These are phyloP conservation scores for Xenops minutus DNA, from an alignment of 2,797 vertebrate species.

Conservation along the genomic window DNA sequence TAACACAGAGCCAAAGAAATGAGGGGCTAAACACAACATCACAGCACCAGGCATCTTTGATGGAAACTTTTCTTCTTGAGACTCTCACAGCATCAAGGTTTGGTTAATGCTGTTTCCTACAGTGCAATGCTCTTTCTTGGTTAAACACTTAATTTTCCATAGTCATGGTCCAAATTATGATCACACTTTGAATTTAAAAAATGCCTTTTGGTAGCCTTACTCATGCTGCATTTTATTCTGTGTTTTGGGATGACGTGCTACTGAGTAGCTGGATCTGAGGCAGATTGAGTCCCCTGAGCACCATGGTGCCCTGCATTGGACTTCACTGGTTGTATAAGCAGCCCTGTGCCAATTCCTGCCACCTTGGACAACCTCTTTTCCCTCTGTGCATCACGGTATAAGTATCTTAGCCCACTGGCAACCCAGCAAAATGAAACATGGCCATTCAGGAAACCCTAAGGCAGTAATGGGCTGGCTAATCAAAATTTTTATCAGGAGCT, in stretches of 20 bases:
- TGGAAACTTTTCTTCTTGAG: neutral
- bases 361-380: neutral
- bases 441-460: neutral
- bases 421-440: accelerated
- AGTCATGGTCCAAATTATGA: neutral
- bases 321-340: neutral
- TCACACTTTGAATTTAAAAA: neutral
- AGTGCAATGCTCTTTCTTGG: neutral
- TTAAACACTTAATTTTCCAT: neutral
- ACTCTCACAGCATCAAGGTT: neutral
- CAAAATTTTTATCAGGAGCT: neutral
- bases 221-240: neutral
- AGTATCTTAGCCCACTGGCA: neutral
- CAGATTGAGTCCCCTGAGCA: neutral
- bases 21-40: neutral
- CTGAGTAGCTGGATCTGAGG: neutral
- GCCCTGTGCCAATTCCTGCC: neutral
- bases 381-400: too few relatives aligned
- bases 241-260: neutral
- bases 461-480: neutral
- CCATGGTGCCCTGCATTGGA: accelerated
- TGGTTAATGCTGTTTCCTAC: neutral
- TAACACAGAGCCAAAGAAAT: neutral
- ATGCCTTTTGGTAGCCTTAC: neutral
- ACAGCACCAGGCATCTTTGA: neutral